Evolutionary conservation across 2,888 invertebrate species (phyloP).

Genomic region (Folsomia candida): DNA sequence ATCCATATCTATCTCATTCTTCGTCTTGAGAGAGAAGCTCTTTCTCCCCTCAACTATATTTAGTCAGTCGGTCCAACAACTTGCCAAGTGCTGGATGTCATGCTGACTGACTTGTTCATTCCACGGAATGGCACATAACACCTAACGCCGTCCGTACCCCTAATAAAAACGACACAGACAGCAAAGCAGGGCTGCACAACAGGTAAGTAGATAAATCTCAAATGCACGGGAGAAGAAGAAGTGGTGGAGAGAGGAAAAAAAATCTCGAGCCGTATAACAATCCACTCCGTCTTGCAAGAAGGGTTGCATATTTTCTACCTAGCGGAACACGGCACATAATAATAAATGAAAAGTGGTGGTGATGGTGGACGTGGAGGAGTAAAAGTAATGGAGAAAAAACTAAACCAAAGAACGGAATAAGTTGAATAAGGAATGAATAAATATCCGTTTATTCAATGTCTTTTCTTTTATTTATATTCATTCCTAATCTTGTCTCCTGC

Average conservation of each 20-base stretch:
- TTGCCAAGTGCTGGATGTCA: background rate
- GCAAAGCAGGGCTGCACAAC: no score
- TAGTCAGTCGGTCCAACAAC: background rate
- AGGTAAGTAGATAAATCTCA: background rate
- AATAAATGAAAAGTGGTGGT: background rate
- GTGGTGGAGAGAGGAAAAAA: background rate
- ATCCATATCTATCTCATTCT: no score
- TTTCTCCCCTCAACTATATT: background rate
- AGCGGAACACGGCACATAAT: background rate
- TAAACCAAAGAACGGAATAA: background rate
- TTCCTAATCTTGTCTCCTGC: background rate
- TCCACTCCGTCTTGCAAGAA: background rate
- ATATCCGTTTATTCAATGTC: background rate
- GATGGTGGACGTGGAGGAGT: background rate
- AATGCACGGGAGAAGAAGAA: background rate
- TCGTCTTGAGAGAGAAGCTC: no score
- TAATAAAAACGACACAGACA: no score
- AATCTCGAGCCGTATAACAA: background rate
- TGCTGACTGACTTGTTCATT: constrained; percentile 18
- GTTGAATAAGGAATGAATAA: background rate
- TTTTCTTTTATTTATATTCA: no score
- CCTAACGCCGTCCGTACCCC: constrained; percentile 15
- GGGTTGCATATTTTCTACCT: background rate
- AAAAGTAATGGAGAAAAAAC: background rate
- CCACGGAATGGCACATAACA: constrained; percentile 22